Conservation (phyloP, 2,113 vertebrate genomes). For the Crotalus tigris region DNA sequence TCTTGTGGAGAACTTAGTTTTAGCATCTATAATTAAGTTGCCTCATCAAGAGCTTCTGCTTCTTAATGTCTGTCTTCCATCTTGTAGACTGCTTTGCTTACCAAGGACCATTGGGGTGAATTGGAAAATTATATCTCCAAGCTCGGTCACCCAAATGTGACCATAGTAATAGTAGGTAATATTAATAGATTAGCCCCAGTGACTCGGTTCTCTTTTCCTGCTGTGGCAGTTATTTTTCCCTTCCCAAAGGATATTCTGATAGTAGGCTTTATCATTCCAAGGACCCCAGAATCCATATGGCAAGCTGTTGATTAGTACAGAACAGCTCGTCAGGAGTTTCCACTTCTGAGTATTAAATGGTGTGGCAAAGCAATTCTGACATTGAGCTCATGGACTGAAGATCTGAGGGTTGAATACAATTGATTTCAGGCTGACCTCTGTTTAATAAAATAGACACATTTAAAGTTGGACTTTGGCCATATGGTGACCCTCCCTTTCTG, state of each 20-base stretch:
- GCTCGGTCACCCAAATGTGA: background rate
- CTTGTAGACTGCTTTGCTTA: background rate
- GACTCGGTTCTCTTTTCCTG: background rate
- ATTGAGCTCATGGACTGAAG: background rate
- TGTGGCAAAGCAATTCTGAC: background rate
- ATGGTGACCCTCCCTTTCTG: background rate
- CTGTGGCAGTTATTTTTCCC: background rate
- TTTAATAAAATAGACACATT: background rate
- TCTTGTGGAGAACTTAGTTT: background rate
- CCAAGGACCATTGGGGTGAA: background rate
- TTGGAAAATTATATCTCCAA: background rate
- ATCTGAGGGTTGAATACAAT: background rate
- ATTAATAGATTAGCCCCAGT: background rate
- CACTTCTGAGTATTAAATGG: background rate
- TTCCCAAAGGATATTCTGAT: background rate
- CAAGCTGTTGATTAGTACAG: background rate
- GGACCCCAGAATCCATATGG: background rate
- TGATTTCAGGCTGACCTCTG: background rate
- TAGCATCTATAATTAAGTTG: background rate
- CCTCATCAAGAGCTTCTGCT: background rate
- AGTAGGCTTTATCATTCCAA: background rate
- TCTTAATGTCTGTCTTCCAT: background rate
- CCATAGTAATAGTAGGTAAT: background rate
- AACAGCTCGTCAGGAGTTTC: background rate
- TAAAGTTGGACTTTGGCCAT: background rate